phyloP scores from a whole-genome alignment of 2,797 vertebrate species.

The Hephaestus fuliginosus region DNA sequence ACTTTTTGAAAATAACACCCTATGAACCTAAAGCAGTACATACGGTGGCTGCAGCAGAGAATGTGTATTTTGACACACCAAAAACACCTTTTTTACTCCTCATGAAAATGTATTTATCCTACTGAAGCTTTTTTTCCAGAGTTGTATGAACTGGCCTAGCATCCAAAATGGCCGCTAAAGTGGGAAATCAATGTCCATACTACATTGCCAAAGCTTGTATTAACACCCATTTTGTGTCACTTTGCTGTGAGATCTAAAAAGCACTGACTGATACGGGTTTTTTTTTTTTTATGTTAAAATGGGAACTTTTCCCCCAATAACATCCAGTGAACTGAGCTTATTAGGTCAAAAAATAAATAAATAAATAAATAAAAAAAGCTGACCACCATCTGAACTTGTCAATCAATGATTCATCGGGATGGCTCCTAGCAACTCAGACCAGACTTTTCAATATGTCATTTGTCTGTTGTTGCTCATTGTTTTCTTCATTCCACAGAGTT shows the following conservation, averaged over 20 bases:
- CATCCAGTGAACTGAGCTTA: background rate
- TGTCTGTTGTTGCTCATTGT: conserved; percentile 72
- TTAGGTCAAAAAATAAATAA: conserved; percentile 3
- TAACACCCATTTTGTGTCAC: background rate
- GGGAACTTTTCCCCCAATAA: background rate
- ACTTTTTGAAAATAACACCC: background rate
- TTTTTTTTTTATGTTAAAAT: no score
- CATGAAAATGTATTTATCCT: background rate
- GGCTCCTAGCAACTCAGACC: conserved; percentile 58
- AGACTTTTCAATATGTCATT: conserved; percentile 70
- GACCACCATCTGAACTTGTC: conserved; percentile 67
- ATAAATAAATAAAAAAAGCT: conserved; percentile 9
- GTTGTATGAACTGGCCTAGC: no score
- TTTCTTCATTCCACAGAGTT: conserved; percentile 74
- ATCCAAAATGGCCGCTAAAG: background rate
- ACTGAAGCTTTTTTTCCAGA: background rate
- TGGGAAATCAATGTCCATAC: background rate
- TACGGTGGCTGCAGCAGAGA: background rate
- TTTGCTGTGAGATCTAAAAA: background rate
- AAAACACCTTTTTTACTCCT: background rate
- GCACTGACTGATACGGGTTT: no score
- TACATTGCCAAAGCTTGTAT: background rate
- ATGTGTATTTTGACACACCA: background rate
- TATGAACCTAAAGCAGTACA: background rate
- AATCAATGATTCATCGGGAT: conserved; percentile 60